These are phyloP conservation scores for Caradrina kadenii DNA, from an alignment of 2,888 invertebrate species.

Conservation along the genomic window DNA sequence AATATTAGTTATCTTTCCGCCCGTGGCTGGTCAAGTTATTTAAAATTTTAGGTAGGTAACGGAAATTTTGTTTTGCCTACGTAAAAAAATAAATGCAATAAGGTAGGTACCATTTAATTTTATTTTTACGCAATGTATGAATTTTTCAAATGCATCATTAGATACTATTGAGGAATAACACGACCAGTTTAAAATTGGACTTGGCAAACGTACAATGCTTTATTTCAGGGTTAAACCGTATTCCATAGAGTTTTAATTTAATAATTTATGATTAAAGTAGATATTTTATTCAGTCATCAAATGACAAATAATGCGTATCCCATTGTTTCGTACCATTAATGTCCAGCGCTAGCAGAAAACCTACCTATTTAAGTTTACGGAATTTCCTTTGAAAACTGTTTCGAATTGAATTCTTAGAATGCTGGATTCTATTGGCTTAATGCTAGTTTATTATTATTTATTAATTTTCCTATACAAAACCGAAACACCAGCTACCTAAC, in stretches of 20 bases:
- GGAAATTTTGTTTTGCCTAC: too few species aligned
- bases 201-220: slow-evolving; percentile 7
- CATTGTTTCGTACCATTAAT: background rate
- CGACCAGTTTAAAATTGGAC: slow-evolving; percentile 6
- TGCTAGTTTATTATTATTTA: background rate
- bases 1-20: slow-evolving; percentile 13
- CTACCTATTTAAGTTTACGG: background rate
- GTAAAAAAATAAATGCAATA: too few species aligned
- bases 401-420: background rate
- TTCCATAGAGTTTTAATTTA: background rate
- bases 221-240: slow-evolving; percentile 8
- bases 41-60: background rate
- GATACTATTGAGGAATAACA: slow-evolving; percentile 7
- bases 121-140: background rate
- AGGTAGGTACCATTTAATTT: too few species aligned
- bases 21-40: slow-evolving; percentile 19
- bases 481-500: background rate
- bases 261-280: slow-evolving; percentile 2
- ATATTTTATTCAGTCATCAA: background rate
- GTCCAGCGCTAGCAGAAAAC: background rate
- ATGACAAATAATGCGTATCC: background rate
- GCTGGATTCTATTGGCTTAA: background rate
- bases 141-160: slow-evolving; percentile 6
- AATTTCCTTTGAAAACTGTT: background rate
- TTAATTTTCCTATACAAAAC: slow-evolving; percentile 3